A percentile compares a stretch with the other conserved stretches of the same genome.
phyloP scores from a whole-genome alignment of 1,140 invertebrate genomes.

The Whitmania pigra region DNA sequence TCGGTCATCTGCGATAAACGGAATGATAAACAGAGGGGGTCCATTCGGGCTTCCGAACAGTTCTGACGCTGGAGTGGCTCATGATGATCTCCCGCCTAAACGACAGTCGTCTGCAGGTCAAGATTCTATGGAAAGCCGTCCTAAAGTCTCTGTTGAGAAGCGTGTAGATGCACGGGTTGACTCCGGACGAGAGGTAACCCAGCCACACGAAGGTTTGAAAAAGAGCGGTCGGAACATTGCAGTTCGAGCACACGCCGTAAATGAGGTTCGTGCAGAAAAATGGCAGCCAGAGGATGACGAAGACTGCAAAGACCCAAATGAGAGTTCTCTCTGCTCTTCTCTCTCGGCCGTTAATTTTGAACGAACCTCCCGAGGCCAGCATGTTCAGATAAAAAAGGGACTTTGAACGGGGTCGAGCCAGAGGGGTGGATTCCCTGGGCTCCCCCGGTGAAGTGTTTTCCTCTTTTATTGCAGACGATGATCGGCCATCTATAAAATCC shows the following conservation, averaged over 20 bases:
- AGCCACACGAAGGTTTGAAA: constrained; percentile 59
- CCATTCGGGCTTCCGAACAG: no score
- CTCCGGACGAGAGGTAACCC: constrained; percentile 90
- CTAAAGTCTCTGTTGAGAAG: constrained; percentile 82
- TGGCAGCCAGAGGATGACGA: constrained; percentile 41
- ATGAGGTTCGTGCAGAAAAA: constrained; percentile 41
- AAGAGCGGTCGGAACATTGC: constrained; percentile 32
- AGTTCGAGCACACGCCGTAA: constrained; percentile 35
- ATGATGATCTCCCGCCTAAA: no score
- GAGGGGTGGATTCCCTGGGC: not conserved
- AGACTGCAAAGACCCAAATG: constrained; percentile 42
- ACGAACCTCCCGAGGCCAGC: not conserved
- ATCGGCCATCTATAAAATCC: constrained; percentile 31
- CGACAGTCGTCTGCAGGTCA: constrained; percentile 27
- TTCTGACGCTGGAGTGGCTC: no score
- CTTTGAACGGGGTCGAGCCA: not conserved
- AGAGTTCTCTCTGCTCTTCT: constrained; percentile 49
- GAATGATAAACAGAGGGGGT: no score
- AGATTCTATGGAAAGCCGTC: constrained; percentile 57
- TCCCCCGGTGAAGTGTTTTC: not conserved
- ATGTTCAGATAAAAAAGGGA: constrained; percentile 18
- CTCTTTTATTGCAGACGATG: not conserved
- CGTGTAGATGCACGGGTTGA: constrained; percentile 66
- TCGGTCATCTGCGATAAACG: no score
- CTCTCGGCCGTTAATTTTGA: constrained; percentile 35